Base-by-base conservation (phyloP, 1,140 invertebrate species). In the Homalodisca vitripennis region DNA sequence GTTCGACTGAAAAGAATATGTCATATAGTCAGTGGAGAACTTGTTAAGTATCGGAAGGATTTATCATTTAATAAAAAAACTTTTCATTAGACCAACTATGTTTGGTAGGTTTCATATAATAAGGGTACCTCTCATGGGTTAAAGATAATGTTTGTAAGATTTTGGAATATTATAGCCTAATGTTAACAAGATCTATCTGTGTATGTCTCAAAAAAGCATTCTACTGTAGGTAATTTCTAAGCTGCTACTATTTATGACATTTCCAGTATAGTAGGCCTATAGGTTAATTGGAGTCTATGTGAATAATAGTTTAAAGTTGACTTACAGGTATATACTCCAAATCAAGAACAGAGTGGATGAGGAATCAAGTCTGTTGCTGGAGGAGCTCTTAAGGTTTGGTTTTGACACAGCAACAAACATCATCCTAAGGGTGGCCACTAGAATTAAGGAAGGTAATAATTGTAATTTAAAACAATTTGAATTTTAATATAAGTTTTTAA, bases 331-430 rank as follows among this genome's bases (percentile, higher is more conserved):
- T 69, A 79, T 87, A 32, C 80, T 82, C 64, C 78, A 89, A 72
- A 86, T 90, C 55, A 90, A 92, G 78, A 86, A 82, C n/a, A 85
- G 86, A 75, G 90, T 86, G 82, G 90, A 89, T 2, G 85, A 85
- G 75, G 85, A 89, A 64, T 84, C 86, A 26, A 90, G 91, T 78
- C 82, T 91, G 47, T 82, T 93, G 32, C 78, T 92, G 0, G 91
- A 92, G 77, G 89, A 92, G 77, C 75, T 92, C 0, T 79, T 92
- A 1, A 88, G 87, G 73, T 78, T 84, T 72, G 90, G 90, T 0
- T 87, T 85, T 71, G 84, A 86, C 55, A 86, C 84, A 0, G 87
- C 88, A 1, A 88, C 88, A 2, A 80, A 84, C 48, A 72, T 89
- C 3, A 83, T 93, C 2, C 75, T 90, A 2, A 88, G 85, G 74